Conservation (phyloP, 2,113 vertebrate genomes). For the Entomyzon cyanotis region DNA sequence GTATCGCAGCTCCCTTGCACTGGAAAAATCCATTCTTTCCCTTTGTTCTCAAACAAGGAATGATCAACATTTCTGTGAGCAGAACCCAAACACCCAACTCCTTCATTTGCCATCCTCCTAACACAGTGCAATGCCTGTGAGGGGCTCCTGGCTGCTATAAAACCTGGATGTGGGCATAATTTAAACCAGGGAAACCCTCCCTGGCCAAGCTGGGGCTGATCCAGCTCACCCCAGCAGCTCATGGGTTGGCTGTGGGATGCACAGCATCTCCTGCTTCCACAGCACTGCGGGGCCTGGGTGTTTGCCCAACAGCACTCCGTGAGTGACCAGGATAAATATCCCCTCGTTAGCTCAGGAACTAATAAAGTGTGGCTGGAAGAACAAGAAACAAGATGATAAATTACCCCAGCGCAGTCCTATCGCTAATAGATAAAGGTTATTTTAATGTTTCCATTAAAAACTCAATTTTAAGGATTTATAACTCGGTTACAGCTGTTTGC, state of each 20-base stretch:
- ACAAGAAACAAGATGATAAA: conserved; percentile 24
- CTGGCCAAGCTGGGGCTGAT: background rate
- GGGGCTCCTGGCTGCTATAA: background rate
- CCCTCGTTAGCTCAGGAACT: conserved; percentile 6
- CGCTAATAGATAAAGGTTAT: conserved; percentile 57
- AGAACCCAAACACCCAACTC: background rate
- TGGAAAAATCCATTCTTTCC: background rate
- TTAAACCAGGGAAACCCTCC: background rate
- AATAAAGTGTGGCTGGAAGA: conserved; percentile 45
- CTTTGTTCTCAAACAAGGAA: background rate
- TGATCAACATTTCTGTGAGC: background rate
- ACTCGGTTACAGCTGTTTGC: conserved; percentile 26
- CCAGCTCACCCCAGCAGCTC: background rate
- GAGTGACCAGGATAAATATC: conserved; percentile 35
- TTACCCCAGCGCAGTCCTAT: background rate
- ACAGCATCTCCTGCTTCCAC: background rate
- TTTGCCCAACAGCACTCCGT: background rate
- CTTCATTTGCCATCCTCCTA: background rate
- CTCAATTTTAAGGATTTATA: conserved; percentile 68
- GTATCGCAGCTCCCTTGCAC: accelerated
- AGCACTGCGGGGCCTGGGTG: background rate
- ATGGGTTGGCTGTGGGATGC: background rate
- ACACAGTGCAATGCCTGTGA: background rate
- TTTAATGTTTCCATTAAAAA: conserved; percentile 65
- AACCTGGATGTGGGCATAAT: background rate